Conservation (phyloP, 2,888 invertebrate species). For the Drosophila falleni region DNA sequence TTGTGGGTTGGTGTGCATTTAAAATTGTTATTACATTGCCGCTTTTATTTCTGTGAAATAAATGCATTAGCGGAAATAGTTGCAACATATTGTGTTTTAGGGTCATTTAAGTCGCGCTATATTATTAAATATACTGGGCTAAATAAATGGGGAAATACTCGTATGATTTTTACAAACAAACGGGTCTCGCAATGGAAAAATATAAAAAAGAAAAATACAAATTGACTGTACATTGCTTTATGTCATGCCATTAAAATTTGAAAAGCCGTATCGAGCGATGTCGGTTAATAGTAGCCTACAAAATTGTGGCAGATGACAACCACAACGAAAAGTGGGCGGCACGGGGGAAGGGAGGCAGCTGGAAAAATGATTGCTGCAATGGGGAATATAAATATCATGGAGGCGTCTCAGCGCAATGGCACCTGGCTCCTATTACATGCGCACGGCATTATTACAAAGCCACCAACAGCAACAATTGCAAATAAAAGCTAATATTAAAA, state of each 20-base stretch:
- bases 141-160: slow-evolving; percentile 8
- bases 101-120: slow-evolving; percentile 17
- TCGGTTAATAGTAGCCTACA: slow-evolving; percentile 75
- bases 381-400: slow-evolving; percentile 68
- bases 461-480: slow-evolving; percentile 71
- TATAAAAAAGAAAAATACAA: slow-evolving; percentile 23
- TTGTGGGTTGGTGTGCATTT: slow-evolving; percentile 9
- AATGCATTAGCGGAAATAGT: slow-evolving; percentile 45
- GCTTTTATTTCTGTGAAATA: slow-evolving; percentile 20
- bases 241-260: slow-evolving; percentile 71
- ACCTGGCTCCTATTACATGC: slow-evolving; percentile 78
- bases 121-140: slow-evolving; percentile 30
- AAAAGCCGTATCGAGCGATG: slow-evolving; percentile 66
- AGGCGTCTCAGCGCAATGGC: slow-evolving; percentile 73
- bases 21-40: slow-evolving; percentile 9
- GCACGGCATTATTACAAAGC: slow-evolving; percentile 76
- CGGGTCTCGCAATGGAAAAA: background rate
- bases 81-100: slow-evolving; percentile 26
- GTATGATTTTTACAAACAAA: slow-evolving; percentile 24
- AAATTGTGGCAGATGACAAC: slow-evolving; percentile 76
- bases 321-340: slow-evolving; percentile 20
- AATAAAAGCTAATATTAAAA: slow-evolving; percentile 79
- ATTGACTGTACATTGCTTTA: slow-evolving; percentile 56
- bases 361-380: slow-evolving; percentile 67
- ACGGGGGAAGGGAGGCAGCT: slow-evolving; percentile 12